Conservation (phyloP, 2,888 invertebrate genomes). For the Mechanitis mazaeus region DNA sequence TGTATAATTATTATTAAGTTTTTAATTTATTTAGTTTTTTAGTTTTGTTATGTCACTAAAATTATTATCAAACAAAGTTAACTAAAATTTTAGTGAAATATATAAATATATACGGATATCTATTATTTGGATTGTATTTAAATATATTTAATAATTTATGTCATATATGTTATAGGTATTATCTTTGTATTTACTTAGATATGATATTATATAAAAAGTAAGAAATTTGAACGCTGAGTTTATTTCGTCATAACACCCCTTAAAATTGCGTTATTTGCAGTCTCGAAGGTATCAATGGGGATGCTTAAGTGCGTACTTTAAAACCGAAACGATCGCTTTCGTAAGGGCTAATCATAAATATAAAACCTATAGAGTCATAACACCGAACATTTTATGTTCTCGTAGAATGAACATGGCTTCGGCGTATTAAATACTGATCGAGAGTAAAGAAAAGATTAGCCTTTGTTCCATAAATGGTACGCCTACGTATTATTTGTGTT, state of each 20-base stretch:
- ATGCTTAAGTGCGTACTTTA: slow-evolving; percentile 48
- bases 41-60: no score
- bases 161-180: no score
- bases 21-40: no score
- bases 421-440: slow-evolving; percentile 38
- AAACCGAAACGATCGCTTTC: slow-evolving; percentile 51
- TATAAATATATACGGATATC: no score
- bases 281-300: slow-evolving; percentile 49
- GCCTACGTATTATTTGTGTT: slow-evolving; percentile 25
- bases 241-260: neutral
- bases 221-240: no score
- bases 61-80: no score
- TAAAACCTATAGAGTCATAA: slow-evolving; percentile 45
- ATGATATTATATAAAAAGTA: no score
- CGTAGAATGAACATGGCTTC: slow-evolving; percentile 40
- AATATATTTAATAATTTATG: no score
- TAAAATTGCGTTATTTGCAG: slow-evolving; percentile 22
- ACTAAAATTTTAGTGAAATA: no score
- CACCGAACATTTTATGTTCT: slow-evolving; percentile 45
- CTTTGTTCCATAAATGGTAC: slow-evolving; percentile 35
- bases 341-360: slow-evolving; percentile 58
- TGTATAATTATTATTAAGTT: no score
- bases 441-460: slow-evolving; percentile 30
- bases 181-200: no score
- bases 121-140: no score